Conservation (phyloP, 2,797 vertebrate species). For the Etheostoma perlongum region DNA sequence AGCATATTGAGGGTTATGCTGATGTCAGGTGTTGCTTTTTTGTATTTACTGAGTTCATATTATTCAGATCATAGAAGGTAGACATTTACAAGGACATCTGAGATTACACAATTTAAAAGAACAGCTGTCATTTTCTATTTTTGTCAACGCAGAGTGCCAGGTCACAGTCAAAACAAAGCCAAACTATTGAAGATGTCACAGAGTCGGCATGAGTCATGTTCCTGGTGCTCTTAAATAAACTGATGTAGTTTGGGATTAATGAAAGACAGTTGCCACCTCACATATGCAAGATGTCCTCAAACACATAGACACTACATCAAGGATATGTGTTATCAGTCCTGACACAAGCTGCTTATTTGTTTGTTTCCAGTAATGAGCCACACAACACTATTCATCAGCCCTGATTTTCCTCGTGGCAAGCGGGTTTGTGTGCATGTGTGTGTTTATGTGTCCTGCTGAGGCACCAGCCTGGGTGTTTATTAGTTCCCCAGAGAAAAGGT, state of each 20-base stretch:
- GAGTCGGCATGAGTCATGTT: constrained; percentile 17
- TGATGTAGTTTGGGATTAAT: constrained; percentile 26
- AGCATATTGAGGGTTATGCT: constrained; percentile 1
- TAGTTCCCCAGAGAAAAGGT: constrained; percentile 62
- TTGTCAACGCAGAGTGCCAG: constrained; percentile 2
- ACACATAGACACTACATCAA: constrained; percentile 19
- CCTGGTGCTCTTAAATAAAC: constrained; percentile 24
- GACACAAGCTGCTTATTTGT: constrained; percentile 77
- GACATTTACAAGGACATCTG: constrained; percentile 1
- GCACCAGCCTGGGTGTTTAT: constrained; percentile 55
- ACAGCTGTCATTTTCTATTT: not conserved
- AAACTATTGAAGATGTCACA: constrained; percentile 14
- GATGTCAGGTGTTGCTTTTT: not conserved
- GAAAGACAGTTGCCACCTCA: constrained; percentile 25
- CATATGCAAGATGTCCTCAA: constrained; percentile 20
- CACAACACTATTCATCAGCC: constrained; percentile 82
- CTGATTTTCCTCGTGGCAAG: constrained; percentile 75
- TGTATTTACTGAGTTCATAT: constrained; percentile 1
- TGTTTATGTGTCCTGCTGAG: constrained; percentile 48
- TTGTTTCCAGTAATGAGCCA: constrained; percentile 80
- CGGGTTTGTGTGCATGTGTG: constrained; percentile 33
- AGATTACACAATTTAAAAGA: constrained; percentile 19
- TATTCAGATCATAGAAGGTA: not conserved
- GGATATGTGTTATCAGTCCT: constrained; percentile 65
- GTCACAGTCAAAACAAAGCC: constrained; percentile 5